Conservation (phyloP, 2,113 vertebrate genomes). For the Syrmaticus mikado region DNA sequence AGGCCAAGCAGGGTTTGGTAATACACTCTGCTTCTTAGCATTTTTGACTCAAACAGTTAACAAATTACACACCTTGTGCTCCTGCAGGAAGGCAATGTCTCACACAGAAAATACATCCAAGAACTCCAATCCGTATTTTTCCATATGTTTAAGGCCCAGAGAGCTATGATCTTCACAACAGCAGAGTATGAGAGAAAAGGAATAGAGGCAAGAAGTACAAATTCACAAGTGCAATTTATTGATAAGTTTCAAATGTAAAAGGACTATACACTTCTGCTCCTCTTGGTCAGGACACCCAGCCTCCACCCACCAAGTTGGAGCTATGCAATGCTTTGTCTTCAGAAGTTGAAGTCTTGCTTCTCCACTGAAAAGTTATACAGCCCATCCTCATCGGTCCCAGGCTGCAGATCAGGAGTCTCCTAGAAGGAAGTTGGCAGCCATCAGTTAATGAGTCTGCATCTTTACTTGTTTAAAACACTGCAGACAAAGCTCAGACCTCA, state of each 20-base stretch:
- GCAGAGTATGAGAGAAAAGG: rapidly evolving
- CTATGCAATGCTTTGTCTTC: background rate
- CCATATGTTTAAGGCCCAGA: too few relatives aligned
- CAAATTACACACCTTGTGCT: background rate
- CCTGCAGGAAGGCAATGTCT: too few relatives aligned
- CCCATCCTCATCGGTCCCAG: background rate
- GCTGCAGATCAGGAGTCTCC: conserved; percentile 12
- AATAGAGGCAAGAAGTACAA: background rate
- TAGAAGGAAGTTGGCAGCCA: background rate
- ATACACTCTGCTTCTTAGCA: background rate
- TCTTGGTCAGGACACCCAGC: background rate
- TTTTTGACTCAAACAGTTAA: background rate
- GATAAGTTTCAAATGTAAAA: background rate
- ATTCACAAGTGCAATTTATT: conserved; percentile 62
- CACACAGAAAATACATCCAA: background rate
- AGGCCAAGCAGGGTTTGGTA: rapidly evolving
- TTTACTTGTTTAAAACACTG: background rate
- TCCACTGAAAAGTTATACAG: conserved; percentile 10
- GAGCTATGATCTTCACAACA: background rate
- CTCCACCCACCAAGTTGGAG: background rate
- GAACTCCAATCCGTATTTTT: background rate
- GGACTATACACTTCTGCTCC: background rate
- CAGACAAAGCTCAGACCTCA: background rate
- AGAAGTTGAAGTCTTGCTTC: conserved; percentile 51
- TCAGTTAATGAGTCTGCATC: background rate